Evolutionary conservation across 1,140 invertebrate genomes (phyloP).

Genomic region (Lineus longissimus): DNA sequence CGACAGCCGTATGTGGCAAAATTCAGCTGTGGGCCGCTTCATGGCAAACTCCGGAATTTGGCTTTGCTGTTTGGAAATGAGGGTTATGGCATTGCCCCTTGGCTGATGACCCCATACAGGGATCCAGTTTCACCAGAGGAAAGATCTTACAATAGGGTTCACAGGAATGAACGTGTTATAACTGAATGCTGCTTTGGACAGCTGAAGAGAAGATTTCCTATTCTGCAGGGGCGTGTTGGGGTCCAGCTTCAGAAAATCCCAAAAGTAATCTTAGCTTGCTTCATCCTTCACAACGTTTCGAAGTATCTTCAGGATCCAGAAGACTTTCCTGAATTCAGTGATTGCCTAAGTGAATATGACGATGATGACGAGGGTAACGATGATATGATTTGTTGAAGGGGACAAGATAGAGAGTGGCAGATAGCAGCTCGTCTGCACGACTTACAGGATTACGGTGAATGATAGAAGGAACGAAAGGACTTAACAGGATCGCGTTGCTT

Average conservation of each 20-base stretch:
- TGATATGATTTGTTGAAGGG: not conserved
- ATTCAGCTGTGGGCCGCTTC: not conserved
- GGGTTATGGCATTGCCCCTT: constrained; percentile 1
- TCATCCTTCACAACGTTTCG: not conserved
- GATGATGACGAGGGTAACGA: not conserved
- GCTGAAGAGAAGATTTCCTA: not conserved
- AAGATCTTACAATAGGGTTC: constrained; percentile 1
- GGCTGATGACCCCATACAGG: not conserved
- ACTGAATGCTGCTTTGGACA: constrained; percentile 1
- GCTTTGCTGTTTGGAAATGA: not conserved
- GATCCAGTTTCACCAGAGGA: not conserved
- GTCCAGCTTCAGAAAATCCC: not conserved
- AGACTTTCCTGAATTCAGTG: no score
- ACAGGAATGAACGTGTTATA: not conserved
- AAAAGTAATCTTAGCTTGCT: constrained; percentile 2
- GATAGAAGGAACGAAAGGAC: no score
- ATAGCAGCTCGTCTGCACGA: not conserved
- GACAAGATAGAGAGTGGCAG: not conserved
- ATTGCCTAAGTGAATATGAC: not conserved
- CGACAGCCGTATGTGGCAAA: no score
- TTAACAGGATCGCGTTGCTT: no score
- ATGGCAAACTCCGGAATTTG: not conserved
- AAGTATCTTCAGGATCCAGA: constrained; percentile 1
- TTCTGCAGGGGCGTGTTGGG: not conserved
- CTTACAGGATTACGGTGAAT: not conserved